phyloP scores from a whole-genome alignment of 2,797 vertebrate species.

The Thaleichthys pacificus region DNA sequence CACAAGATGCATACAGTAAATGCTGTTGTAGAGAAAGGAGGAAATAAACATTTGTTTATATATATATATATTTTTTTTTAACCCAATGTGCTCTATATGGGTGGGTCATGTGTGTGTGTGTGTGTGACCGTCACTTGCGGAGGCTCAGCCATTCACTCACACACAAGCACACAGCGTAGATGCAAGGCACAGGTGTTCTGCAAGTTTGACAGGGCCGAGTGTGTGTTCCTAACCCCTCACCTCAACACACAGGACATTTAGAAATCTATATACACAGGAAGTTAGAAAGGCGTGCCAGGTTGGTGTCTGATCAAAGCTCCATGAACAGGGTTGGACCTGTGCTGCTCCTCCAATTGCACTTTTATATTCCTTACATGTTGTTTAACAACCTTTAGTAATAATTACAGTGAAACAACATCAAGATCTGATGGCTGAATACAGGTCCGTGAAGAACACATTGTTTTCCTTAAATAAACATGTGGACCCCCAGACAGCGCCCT shows the following conservation, averaged over 20 bases:
- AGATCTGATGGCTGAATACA: slow-evolving; percentile 96
- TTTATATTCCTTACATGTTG: slow-evolving; percentile 87
- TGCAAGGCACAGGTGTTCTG: slow-evolving; percentile 77
- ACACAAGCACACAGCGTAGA: slow-evolving; percentile 8
- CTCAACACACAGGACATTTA: slow-evolving; percentile 59
- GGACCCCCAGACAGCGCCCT: slow-evolving; percentile 71
- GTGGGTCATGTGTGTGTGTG: slow-evolving; percentile 32
- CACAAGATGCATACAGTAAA: slow-evolving; percentile 46
- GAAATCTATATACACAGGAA: slow-evolving; percentile 42
- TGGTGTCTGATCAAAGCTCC: slow-evolving; percentile 62
- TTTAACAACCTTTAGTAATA: slow-evolving; percentile 96
- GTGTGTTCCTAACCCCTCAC: slow-evolving; percentile 35
- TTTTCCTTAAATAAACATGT: slow-evolving; percentile 66
- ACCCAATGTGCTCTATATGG: slow-evolving; percentile 56
- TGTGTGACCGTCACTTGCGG: neutral
- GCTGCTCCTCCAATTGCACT: slow-evolving; percentile 74
- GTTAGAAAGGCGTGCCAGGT: slow-evolving; percentile 63
- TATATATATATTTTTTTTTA: slow-evolving; percentile 27
- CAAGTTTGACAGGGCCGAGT: slow-evolving; percentile 59
- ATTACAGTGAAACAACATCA: slow-evolving; percentile 99
- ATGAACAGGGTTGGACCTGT: slow-evolving; percentile 62
- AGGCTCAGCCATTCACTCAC: too few species aligned
- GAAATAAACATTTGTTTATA: neutral
- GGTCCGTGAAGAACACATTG: slow-evolving; percentile 90
- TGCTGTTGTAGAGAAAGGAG: slow-evolving; percentile 42